These are phyloP conservation scores for Centropristis striata DNA, from an alignment of 2,113 vertebrate genomes.

Conservation along the genomic window DNA sequence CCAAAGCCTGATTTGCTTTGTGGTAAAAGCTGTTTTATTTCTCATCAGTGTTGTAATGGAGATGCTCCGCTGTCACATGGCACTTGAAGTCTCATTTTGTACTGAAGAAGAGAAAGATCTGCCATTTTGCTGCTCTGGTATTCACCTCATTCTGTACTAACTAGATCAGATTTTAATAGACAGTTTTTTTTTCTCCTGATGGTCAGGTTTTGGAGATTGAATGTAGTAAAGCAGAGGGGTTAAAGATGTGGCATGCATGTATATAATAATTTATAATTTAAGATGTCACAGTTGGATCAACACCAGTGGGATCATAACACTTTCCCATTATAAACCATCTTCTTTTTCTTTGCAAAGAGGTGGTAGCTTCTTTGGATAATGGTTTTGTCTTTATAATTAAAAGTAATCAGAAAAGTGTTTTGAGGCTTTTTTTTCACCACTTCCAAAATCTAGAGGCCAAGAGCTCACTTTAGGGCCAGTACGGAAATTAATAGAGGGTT, in stretches of 20 bases:
- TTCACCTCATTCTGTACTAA: slow-evolving; percentile 19
- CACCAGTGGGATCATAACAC: no score
- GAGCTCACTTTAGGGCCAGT: no score
- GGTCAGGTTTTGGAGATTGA: background rate
- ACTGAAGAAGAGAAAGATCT: slow-evolving; percentile 19
- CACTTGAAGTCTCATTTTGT: slow-evolving; percentile 64
- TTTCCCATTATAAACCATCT: no score
- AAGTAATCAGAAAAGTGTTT: no score
- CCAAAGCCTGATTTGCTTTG: slow-evolving; percentile 82
- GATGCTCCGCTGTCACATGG: slow-evolving; percentile 65
- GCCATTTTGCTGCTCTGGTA: slow-evolving; percentile 36
- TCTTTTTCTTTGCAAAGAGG: no score
- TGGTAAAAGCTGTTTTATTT: slow-evolving; percentile 81
- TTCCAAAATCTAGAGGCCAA: no score
- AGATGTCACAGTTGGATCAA: no score
- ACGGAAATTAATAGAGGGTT: no score
- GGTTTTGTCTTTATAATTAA: no score
- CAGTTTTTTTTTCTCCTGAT: background rate
- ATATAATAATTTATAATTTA: background rate
- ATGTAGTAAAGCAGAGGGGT: background rate
- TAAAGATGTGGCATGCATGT: background rate
- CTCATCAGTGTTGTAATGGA: slow-evolving; percentile 79
- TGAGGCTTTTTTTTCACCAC: background rate
- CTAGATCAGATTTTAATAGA: background rate
- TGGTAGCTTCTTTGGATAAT: no score